Base-by-base conservation (phyloP, 1,140 invertebrate species). In the Trichomalopsis sarcophagae region DNA sequence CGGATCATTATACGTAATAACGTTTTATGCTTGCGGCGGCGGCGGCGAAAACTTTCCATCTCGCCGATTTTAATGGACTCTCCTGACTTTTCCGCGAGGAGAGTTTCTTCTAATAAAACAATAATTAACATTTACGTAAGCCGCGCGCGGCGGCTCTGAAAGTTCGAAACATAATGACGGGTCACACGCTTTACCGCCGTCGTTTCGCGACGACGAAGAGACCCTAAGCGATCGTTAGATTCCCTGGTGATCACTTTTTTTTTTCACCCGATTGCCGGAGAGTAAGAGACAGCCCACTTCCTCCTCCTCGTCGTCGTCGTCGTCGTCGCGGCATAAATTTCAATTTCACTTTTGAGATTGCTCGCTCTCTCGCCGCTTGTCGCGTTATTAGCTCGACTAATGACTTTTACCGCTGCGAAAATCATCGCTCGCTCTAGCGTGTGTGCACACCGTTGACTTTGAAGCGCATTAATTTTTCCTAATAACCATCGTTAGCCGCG, bases 271-370 rank as follows among this genome's bases (percentile, higher is more conserved):
- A 33, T 73, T 73, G 68, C 68, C 68, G 21, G 17, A 21, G 33
- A 36, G 33, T 4, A 7, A 10, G 40, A 44, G 71, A 74, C 27
- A 30, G 27, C 1, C 27, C 50, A 30, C 76, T 78, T 78, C 76
- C 76, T 55, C 23, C 0, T 69, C 55, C 5, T 44, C 40, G 2
- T 21, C 17, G 55, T n/a, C 6, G 2, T 21, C 17, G 55, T n/a
- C 6, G 55, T 62, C 14, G 17, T 3, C 17, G 55, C 62, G 78
- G 62, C 36, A 80, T 80, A 80, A 80, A 80, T 80, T 69, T 69
- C n/a, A 69, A 80, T 80, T 80, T 80, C 55, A 80, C 78, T 80
- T 55, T 69, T 40, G n/a, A 62, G 27, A 66, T 79, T 79, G 14
- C n/a, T 10, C 36, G 3, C 44, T 21, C 50, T 30, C 68, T 71